Evolutionary conservation across 2,888 invertebrate species (phyloP), one percentile per base, ranked within the genome.

Genomic region (Vannuccia rotundouncinata): DNA sequence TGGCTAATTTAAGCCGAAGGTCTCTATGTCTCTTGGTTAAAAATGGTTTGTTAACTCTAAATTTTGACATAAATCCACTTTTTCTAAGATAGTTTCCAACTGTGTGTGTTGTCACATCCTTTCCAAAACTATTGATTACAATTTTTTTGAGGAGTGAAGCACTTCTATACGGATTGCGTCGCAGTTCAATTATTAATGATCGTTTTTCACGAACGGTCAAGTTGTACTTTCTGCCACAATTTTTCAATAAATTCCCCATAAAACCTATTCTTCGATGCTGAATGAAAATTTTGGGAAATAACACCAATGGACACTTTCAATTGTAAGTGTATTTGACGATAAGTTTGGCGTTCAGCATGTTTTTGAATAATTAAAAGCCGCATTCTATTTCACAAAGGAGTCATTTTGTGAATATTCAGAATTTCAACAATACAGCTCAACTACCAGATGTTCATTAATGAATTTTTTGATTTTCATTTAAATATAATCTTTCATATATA

Each of bases 171-270:
- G 66, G 66, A 66, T 66, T 66, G 66, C 66, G 66, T 66, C 66
- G 22, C 66, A 66, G 66, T 66, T 66, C 66, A 66, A 66, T 66
- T 66, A 66, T 66, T 66, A 22, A 66, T 66, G 66, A 66, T 66
- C 66, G 66, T 66, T 66, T 66, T 66, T 66, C 66, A 66, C 66
- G 66, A 66, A 66, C 66, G 5, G 66, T 66, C 66, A 66, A 66
- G 13, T 66, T 66, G 66, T 27, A 66, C 66, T 66, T 66, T 66
- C 25, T 66, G 66, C 66, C 66, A 66, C 66, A 66, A 66, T 66
- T 66, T 66, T 66, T 66, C 66, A 66, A 66, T 27, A 66, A 66
- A 66, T 66, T 66, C 66, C 66, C 66, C 66, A 66, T 66, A 66
- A 27, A 66, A 66, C 66, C 66, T 66, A 22, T 66, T 66, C 66